Evolutionary conservation across 2,888 invertebrate genomes (phyloP), one percentile per base, ranked within the genome.

Genomic region (Saturnia pavonia): DNA sequence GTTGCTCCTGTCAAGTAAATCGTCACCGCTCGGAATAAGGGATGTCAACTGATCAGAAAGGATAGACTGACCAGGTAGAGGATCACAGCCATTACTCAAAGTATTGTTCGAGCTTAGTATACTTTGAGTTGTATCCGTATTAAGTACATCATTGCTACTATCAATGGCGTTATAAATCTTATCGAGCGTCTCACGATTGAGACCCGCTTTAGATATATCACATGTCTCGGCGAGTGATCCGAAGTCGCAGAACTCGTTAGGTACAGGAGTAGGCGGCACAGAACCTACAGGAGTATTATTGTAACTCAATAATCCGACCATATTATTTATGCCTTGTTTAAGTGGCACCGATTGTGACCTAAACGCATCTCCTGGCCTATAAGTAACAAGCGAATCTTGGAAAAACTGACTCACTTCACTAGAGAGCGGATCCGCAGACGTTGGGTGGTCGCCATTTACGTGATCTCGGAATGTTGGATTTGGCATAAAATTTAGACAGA

Each of bases 311-410:
- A 92, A 76, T 1, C 88, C 86, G 74, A 90, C 86, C 74, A 90
- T 82, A 73, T 88, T 89, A 68, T 91, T 91, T 25, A 94, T 84
- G 84, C 95, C 95, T 74, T 95, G 94, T 80, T 96, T 95, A 27
- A 97, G 87, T 0, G 97, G 97, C 68, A 97, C 97, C 19, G 97
- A 97, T 80, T 97, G 97, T 11, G 97, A 97, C 70, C 97, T 94
- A 78, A 91, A 94, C 74, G 91, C 86, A 72, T 94, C 92, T 6
- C 88, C 88, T 25, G 91, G 82, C 72, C 93, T 91, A 75, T 94
- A 94, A 68, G 82, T 85, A 11, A 84, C 82, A 27, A 90, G 79
- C 16, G 91, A 85, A 67, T 94, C 95, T 74, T 95, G 94, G 80
- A 96, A 95, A 77, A 96, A 94, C 77, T 95, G 95, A 77, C 95